phyloP scores from a whole-genome alignment of 1,140 invertebrate genomes.

The Papilio dardanus region DNA sequence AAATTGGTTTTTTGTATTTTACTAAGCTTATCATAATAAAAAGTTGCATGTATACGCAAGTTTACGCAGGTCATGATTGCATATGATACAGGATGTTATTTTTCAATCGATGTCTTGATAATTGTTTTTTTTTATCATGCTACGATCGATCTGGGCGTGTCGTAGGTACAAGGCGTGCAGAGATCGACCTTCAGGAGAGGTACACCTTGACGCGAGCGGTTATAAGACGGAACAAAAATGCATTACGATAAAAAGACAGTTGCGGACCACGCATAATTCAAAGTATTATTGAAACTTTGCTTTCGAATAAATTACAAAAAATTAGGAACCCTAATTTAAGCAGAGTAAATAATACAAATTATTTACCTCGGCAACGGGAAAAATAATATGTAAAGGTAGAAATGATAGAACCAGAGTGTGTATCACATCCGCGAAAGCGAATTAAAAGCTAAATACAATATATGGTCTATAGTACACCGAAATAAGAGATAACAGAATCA shows the following conservation, averaged over 20 bases:
- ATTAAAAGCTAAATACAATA: neutral
- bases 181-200: constrained; percentile 33
- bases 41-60: neutral
- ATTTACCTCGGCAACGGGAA: neutral
- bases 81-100: neutral
- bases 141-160: neutral
- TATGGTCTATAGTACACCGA: too few species aligned
- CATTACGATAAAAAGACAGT: neutral
- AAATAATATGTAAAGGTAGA: constrained; percentile 5
- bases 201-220: constrained; percentile 27
- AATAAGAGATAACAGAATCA: too few species aligned
- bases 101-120: neutral
- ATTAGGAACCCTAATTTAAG: too few species aligned
- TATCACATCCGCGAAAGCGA: neutral
- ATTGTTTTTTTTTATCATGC: constrained; percentile 5
- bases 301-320: too few species aligned
- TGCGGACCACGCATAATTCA: neutral
- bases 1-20: neutral
- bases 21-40: neutral
- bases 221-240: constrained; percentile 26
- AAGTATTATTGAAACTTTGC: neutral
- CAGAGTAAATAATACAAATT: constrained; percentile 6
- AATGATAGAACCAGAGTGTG: neutral
- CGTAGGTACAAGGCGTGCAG: neutral
- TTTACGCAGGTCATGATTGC: neutral